Percentiles rank a stretch among this genome's conserved stretches.
phyloP scores from a whole-genome alignment of 2,888 invertebrate species.

The Ligdia adustata region DNA sequence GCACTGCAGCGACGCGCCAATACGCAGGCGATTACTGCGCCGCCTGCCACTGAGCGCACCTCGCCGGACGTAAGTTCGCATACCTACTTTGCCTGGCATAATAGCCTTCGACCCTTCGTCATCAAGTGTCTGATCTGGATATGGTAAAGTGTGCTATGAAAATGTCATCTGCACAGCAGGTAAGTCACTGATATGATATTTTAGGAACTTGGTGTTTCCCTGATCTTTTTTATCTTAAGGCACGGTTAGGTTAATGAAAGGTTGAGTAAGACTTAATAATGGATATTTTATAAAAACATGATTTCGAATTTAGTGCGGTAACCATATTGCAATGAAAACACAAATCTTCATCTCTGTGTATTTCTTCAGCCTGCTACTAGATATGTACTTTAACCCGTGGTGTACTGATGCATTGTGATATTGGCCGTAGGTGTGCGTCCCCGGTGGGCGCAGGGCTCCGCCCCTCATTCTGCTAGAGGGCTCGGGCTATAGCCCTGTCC shows the following conservation, averaged over 20 bases:
- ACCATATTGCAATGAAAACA: too few relatives aligned
- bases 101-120: too few relatives aligned
- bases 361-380: neutral
- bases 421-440: slow-evolving; percentile 28
- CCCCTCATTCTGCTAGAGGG: slow-evolving; percentile 22
- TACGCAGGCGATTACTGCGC: slow-evolving; percentile 34
- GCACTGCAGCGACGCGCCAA: slow-evolving; percentile 88
- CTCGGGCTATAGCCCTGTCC: slow-evolving; percentile 16
- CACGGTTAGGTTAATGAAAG: too few relatives aligned
- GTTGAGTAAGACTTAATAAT: too few relatives aligned
- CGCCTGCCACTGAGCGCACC: slow-evolving; percentile 31
- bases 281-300: too few relatives aligned
- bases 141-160: too few relatives aligned
- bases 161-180: too few relatives aligned
- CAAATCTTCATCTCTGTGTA: neutral
- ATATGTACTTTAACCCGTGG: neutral
- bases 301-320: too few relatives aligned
- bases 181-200: too few relatives aligned
- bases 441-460: slow-evolving; percentile 15
- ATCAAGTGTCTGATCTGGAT: too few relatives aligned
- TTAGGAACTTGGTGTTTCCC: too few relatives aligned
- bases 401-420: slow-evolving; percentile 12
- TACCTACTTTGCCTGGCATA: neutral
- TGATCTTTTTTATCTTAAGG: too few relatives aligned
- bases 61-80: slow-evolving; percentile 84